Evolutionary conservation across 1,140 invertebrate genomes (phyloP).

Genomic region (Drosophila parvula): DNA sequence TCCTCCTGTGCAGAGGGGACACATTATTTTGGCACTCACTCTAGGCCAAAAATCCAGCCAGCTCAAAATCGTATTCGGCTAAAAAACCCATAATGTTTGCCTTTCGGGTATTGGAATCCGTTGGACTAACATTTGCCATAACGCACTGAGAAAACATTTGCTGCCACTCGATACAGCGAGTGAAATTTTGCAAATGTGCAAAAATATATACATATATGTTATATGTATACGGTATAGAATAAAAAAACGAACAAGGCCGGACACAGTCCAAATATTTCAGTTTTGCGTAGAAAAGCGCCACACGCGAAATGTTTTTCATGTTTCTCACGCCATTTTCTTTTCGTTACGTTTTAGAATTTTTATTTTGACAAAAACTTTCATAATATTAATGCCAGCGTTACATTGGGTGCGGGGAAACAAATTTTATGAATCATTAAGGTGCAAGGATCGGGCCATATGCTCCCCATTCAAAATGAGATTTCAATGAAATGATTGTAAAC

Average conservation of each 20-base stretch:
- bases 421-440: constrained; percentile 73
- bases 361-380: constrained; percentile 45
- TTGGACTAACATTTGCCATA: constrained; percentile 42
- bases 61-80: constrained; percentile 2
- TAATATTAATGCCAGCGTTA: constrained; percentile 28
- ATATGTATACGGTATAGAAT: too few relatives aligned
- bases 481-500: constrained; percentile 40
- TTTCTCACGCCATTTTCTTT: constrained; percentile 26
- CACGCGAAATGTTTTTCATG: constrained; percentile 51
- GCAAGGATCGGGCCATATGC: constrained; percentile 40
- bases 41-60: constrained; percentile 19
- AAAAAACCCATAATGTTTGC: constrained; percentile 35
- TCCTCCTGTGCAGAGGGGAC: constrained; percentile 21
- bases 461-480: constrained; percentile 34
- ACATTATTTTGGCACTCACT: constrained; percentile 29
- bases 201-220: constrained; percentile 28
- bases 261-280: constrained; percentile 35
- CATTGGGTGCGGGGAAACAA: constrained; percentile 43
- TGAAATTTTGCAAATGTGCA: constrained; percentile 69
- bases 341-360: constrained; percentile 22
- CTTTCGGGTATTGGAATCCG: constrained; percentile 30
- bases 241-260: constrained; percentile 55
- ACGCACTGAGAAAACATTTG: constrained; percentile 32
- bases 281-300: constrained; percentile 35
- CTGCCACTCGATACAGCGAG: constrained; percentile 29